Evolutionary conservation across 2,797 vertebrate species (phyloP).

Genomic region (Catharus ustulatus): DNA sequence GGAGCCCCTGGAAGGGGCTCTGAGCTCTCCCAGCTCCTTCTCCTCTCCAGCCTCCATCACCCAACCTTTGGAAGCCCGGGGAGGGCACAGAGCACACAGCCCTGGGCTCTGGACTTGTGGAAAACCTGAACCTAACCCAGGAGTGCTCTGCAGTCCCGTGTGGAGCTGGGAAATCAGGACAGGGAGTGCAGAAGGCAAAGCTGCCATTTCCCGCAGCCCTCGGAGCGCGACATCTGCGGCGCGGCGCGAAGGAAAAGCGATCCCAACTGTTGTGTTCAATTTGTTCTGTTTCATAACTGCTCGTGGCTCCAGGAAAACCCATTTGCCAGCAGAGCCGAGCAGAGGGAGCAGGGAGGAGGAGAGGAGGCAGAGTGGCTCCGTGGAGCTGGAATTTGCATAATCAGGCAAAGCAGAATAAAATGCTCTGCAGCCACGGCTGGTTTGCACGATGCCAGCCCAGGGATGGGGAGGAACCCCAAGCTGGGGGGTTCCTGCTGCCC

Average conservation of each 20-base stretch:
- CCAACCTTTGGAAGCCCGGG: background rate
- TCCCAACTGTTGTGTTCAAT: background rate
- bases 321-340: background rate
- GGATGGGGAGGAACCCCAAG: background rate
- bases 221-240: too few relatives aligned
- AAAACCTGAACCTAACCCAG: background rate
- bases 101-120: background rate
- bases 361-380: background rate
- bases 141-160: background rate
- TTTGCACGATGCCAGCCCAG: background rate
- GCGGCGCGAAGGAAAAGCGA: background rate
- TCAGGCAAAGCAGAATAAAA: slow-evolving; percentile 6
- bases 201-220: background rate
- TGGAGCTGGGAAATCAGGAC: background rate
- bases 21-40: background rate
- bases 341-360: background rate
- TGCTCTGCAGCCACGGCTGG: too few relatives aligned
- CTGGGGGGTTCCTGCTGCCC: background rate
- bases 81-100: background rate
- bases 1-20: background rate
- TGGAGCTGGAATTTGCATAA: slow-evolving; percentile 26
- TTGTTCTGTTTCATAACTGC: background rate
- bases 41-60: too few relatives aligned
- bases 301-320: background rate
- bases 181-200: background rate